Base-by-base conservation (phyloP, 1,140 invertebrate genomes). In the Drosophila littoralis region DNA sequence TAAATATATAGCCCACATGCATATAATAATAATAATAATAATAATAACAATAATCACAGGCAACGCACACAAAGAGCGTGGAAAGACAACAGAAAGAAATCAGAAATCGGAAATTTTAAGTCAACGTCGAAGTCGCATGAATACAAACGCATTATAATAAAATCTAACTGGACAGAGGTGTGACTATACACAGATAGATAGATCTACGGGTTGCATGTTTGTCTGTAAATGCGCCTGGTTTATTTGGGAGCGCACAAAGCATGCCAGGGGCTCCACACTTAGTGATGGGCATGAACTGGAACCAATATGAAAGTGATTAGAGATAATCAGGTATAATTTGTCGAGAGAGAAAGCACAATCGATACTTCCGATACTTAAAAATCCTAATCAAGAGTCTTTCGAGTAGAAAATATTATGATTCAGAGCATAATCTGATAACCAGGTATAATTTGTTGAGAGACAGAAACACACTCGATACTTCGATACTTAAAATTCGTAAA, bases 111-210 rank as follows among this genome's bases (percentile, higher is more conserved):
- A 28, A 28, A 28, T 28, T 28, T 28, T 28, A 42, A 42, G 10
- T 50, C 48, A 33, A 28, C 48, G 4, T 28, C 22, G 12, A 50
- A 50, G 9, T 50, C 28, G n/a, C 13, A n/a, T 45, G 43, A 45
- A 45, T 45, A 45, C 43, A 15, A 45, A 45, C 13, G 13, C 42
- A 45, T 51, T 32, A 50, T 50, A 50, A 50, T 50, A 51, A 51
- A 51, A 51, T n/a, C 48, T 51, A 51, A 51, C 48, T 51, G 48
- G 48, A 51, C n/a, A 13, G n/a, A 51, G 48, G 48, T 51, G 48
- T 51, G 48, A 51, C 48, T 51, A 51, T 33, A 51, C 28, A n/a
- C n/a, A n/a, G n/a, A n/a, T n/a, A 28, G 22, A 28, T 28, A 28
- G 22, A 51, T 51, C 28, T 51, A 51, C 22, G 28, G 48, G 45